phyloP scores from a whole-genome alignment of 2,888 invertebrate genomes.

The Ornithoptera alexandrae region DNA sequence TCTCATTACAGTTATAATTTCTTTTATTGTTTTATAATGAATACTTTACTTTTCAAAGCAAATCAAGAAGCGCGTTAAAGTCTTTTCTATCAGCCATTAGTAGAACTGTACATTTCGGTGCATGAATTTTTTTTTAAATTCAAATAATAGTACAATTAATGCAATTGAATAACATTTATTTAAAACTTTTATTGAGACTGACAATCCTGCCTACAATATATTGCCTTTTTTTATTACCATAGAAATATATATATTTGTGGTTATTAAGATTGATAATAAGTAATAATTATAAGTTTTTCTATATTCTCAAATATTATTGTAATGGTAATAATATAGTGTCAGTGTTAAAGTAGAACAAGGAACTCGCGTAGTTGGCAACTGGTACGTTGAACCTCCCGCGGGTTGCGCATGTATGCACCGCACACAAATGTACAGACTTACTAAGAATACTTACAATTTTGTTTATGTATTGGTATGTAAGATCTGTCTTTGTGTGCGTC shows the following conservation, averaged over 20 bases:
- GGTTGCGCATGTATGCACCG: conserved; percentile 43
- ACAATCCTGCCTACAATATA: not conserved
- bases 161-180: conserved; percentile 12
- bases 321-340: conserved; percentile 77
- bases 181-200: not conserved
- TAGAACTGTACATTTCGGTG: conserved; percentile 3
- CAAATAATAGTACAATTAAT: not conserved
- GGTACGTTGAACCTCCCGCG: conserved; percentile 74
- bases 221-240: not conserved
- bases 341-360: conserved; percentile 79
- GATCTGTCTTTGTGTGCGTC: conserved; percentile 33
- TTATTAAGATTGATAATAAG: too few relatives aligned
- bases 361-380: conserved; percentile 76
- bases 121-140: conserved; percentile 5
- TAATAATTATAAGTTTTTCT: conserved; percentile 21
- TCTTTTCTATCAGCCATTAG: conserved; percentile 41
- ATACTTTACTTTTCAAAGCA: not conserved
- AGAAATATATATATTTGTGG: too few relatives aligned
- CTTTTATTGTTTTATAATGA: not conserved
- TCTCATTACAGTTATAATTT: not conserved
- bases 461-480: conserved; percentile 32
- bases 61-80: conserved; percentile 41
- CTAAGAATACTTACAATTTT: conserved; percentile 37
- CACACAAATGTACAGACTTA: conserved; percentile 41
- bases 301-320: conserved; percentile 67